phyloP scores from a whole-genome alignment of 2,888 invertebrate genomes.

The Trissolcus japonicus region DNA sequence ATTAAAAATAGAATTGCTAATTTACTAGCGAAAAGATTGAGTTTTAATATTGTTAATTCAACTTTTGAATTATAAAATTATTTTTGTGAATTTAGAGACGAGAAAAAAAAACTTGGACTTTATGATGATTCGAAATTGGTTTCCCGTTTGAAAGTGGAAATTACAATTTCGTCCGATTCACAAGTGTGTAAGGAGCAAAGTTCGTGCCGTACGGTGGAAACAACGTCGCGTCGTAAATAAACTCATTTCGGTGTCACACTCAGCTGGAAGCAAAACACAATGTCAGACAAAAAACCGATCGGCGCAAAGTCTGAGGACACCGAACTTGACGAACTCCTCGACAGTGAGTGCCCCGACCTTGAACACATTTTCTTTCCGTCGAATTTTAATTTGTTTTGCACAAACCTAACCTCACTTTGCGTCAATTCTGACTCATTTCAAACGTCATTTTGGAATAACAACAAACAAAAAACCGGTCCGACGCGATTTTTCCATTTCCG shows the following conservation, averaged over 20 bases:
- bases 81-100: background rate
- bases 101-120: background rate
- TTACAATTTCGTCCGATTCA: background rate
- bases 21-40: too few relatives aligned
- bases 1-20: too few relatives aligned
- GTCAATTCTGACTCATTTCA: background rate
- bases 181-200: slow-evolving; percentile 25
- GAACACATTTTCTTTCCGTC: background rate
- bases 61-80: too few relatives aligned
- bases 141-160: background rate
- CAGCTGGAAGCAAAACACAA: slow-evolving; percentile 33
- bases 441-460: background rate
- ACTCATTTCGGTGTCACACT: slow-evolving; percentile 13
- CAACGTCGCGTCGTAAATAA: slow-evolving; percentile 18
- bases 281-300: slow-evolving; percentile 65
- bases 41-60: too few relatives aligned
- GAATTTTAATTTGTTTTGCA: background rate
- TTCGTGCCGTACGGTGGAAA: slow-evolving; percentile 3
- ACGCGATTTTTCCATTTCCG: background rate
- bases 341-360: slow-evolving; percentile 80
- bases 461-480: background rate
- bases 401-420: slow-evolving; percentile 18
- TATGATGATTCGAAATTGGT: background rate
- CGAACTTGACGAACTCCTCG: slow-evolving; percentile 85
- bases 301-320: slow-evolving; percentile 78